These are phyloP conservation scores for Nematostella vectensis DNA, from an alignment of 92 coral and sea anemone genomes.

Conservation along the genomic window DNA sequence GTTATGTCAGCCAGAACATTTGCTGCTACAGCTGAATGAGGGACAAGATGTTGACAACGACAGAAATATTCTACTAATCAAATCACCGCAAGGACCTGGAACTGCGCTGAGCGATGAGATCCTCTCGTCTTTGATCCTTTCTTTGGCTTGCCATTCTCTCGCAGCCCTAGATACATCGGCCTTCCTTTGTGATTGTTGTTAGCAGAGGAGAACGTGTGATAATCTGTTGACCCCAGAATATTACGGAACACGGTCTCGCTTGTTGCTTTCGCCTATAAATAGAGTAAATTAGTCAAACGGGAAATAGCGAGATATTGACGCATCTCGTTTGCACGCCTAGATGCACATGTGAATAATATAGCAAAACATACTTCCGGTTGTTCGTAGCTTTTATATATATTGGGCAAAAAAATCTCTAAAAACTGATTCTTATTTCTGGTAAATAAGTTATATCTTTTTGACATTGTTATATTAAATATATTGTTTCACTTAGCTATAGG, in stretches of 20 bases:
- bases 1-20: too few species aligned
- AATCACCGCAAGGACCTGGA: neutral
- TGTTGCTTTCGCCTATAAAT: neutral
- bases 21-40: too few species aligned
- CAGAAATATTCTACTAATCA: too few species aligned
- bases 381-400: neutral
- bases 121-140: neutral
- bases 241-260: neutral
- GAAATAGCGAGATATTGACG: too few species aligned
- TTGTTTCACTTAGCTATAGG: too few species aligned
- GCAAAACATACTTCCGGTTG: too few species aligned
- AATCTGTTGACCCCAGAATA: neutral
- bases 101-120: neutral
- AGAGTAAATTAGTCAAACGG: too few species aligned
- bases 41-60: too few species aligned
- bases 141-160: neutral
- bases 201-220: neutral
- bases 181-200: neutral
- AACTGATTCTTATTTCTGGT: neutral
- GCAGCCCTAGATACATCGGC: neutral
- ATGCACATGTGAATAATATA: too few species aligned
- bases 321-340: too few species aligned
- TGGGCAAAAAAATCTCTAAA: neutral
- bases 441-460: too few species aligned
- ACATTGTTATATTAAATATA: too few species aligned